Percentiles rank a stretch among this genome's conserved stretches.
Conservation (phyloP, 2,113 vertebrate genomes). For the Callipepla squamata region DNA sequence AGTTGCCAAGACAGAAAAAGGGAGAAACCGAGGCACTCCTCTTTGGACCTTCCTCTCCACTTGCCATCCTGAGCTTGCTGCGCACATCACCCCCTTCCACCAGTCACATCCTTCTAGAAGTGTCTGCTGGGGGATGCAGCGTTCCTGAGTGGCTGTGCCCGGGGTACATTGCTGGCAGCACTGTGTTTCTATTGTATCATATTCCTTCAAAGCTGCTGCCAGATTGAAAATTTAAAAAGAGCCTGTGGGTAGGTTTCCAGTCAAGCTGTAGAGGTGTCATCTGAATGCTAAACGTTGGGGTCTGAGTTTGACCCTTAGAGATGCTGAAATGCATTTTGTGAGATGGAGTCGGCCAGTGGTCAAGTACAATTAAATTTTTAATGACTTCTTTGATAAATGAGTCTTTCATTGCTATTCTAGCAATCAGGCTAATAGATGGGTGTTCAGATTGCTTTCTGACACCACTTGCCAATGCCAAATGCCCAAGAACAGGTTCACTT, state of each 20-base stretch:
- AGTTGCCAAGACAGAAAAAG: background rate
- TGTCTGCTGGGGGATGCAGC: background rate
- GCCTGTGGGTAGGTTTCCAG: background rate
- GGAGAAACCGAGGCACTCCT: fast-evolving
- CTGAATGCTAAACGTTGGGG: background rate
- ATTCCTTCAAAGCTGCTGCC: background rate
- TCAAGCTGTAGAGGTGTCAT: background rate
- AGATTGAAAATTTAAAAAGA: background rate
- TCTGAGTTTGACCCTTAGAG: background rate
- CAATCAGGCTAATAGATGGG: background rate
- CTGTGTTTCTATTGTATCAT: background rate
- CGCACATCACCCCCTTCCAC: background rate
- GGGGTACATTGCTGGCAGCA: background rate
- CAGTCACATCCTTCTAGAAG: background rate
- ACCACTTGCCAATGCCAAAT: background rate
- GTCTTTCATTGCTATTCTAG: background rate
- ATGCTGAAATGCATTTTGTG: background rate
- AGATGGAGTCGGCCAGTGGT: background rate
- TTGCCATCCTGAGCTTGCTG: background rate
- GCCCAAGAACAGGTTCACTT: background rate
- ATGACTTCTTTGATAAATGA: background rate
- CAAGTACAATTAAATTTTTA: background rate
- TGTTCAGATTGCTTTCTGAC: background rate
- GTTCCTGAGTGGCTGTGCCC: background rate
- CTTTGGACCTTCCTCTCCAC: background rate